These are phyloP conservation scores for Sandelia bainsii DNA, from an alignment of 2,797 vertebrate species.

Conservation along the genomic window DNA sequence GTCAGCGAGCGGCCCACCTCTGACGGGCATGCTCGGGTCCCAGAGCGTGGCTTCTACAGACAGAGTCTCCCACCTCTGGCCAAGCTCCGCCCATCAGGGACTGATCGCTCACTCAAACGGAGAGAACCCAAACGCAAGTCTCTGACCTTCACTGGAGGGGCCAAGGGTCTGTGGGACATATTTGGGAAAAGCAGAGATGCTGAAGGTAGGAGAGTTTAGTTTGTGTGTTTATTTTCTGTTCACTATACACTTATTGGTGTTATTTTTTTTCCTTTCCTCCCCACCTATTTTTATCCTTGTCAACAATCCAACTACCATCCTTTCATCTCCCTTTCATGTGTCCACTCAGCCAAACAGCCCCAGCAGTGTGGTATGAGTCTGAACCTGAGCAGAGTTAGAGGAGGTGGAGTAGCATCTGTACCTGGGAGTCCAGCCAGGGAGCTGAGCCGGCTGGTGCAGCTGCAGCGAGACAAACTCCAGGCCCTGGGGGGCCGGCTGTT, in stretches of 20 bases:
- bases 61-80: constrained; percentile 95
- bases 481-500: constrained; percentile 90
- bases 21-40: constrained; percentile 85
- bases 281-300: neutral
- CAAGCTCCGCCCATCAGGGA: constrained; percentile 88
- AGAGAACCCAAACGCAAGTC: constrained; percentile 96
- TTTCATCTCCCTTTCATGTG: neutral
- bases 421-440: constrained; percentile 84
- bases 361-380: constrained; percentile 84
- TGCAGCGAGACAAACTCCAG: constrained; percentile 93
- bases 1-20: constrained; percentile 91
- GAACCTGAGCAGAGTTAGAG: constrained; percentile 76
- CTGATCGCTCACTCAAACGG: constrained; percentile 89
- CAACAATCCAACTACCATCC: constrained; percentile 6
- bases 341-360: constrained; percentile 81
- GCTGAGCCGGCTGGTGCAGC: constrained; percentile 89
- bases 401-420: constrained; percentile 59
- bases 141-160: constrained; percentile 92
- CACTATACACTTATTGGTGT: too few relatives aligned
- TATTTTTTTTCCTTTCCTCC: neutral
- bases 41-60: constrained; percentile 90
- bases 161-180: constrained; percentile 92
- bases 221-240: neutral
- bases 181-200: constrained; percentile 91
- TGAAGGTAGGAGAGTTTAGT: constrained; percentile 70